Percentiles rank a stretch among this genome's conserved stretches.
Conservation (phyloP, 2,797 vertebrate genomes). For the Pseudocheirus occidentalis region DNA sequence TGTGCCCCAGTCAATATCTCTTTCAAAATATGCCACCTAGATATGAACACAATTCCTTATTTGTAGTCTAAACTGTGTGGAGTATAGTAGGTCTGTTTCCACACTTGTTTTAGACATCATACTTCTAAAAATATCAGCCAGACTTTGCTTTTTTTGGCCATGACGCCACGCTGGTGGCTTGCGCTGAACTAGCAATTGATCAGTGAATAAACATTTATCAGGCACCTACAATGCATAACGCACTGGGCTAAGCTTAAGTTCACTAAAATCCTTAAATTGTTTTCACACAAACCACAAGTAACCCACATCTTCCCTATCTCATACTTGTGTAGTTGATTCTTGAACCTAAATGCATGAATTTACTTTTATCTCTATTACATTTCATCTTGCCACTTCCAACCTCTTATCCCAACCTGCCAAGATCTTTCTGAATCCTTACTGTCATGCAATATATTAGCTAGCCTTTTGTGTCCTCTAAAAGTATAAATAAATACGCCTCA, state of each 20-base stretch:
- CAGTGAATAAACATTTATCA: neutral
- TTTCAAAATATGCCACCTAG: neutral
- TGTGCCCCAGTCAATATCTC: neutral
- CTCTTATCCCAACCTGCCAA: neutral
- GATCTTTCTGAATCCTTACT: neutral
- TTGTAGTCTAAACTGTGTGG: neutral
- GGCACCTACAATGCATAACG: neutral
- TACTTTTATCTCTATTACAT: neutral
- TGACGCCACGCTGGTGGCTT: neutral
- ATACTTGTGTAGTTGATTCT: neutral
- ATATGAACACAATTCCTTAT: neutral
- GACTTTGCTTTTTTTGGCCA: neutral
- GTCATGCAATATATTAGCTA: neutral
- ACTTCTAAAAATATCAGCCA: neutral
- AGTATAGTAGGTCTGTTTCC: neutral
- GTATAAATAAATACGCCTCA: neutral
- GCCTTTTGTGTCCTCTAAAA: neutral
- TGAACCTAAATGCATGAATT: neutral
- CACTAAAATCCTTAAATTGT: neutral
- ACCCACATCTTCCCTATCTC: neutral
- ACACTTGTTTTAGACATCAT: neutral
- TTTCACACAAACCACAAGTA: neutral
- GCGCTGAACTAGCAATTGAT: neutral
- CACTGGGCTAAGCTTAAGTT: neutral
- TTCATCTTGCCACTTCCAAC: neutral